Evolutionary conservation across 2,113 vertebrate genomes (phyloP).

Genomic region (Rhinopithecus roxellana): DNA sequence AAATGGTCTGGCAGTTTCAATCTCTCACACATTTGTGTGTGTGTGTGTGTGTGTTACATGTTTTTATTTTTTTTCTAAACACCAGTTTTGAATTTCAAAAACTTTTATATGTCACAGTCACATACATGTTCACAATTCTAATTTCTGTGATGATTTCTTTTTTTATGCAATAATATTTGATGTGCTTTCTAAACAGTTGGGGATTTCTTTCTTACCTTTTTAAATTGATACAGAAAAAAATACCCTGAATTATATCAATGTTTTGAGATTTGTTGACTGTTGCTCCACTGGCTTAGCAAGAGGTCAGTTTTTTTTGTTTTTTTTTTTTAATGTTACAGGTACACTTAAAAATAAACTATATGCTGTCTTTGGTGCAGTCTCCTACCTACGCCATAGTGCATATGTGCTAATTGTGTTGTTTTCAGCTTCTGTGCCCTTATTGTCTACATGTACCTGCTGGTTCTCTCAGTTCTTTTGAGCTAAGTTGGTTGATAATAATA

Average conservation of each 20-base stretch:
- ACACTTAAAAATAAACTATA: neutral
- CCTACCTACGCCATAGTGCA: neutral
- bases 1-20: neutral
- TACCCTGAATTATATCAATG: neutral
- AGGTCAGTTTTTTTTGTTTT: neutral
- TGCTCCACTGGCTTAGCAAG: neutral
- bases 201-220: neutral
- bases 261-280: neutral
- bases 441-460: neutral
- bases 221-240: neutral
- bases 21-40: neutral
- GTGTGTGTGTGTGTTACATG: neutral
- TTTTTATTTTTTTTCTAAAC: neutral
- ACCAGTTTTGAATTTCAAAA: neutral
- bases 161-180: neutral
- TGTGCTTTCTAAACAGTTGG: neutral
- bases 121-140: neutral
- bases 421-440: neutral
- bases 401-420: neutral
- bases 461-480: neutral
- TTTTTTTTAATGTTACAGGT: neutral
- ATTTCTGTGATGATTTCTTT: neutral
- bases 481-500: neutral
- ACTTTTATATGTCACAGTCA: neutral
- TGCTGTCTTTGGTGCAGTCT: neutral